These are phyloP conservation scores for Gallinago solitaria DNA, from an alignment of 2,797 vertebrate species.

Conservation along the genomic window DNA sequence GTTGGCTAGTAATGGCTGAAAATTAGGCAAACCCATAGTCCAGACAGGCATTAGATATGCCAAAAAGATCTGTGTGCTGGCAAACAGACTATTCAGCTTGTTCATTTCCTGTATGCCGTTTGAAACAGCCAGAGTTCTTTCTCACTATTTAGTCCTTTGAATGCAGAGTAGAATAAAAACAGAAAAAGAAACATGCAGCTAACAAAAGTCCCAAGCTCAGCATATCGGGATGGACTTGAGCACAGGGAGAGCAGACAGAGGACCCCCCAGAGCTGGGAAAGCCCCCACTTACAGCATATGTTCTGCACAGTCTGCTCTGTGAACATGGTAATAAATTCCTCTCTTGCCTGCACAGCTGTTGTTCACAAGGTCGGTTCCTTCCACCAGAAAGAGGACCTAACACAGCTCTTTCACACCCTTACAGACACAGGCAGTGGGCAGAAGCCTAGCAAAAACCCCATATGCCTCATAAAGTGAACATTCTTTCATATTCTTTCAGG, in stretches of 20 bases:
- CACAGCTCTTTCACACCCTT: neutral
- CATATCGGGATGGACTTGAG: neutral
- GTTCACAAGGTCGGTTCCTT: neutral
- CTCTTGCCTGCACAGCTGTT: neutral
- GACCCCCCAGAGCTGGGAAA: slow-evolving; percentile 8
- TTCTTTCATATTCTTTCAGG: neutral
- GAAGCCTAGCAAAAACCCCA: neutral
- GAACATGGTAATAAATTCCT: neutral
- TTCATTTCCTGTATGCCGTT: neutral
- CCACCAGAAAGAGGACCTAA: neutral
- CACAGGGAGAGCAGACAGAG: neutral
- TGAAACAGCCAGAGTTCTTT: slow-evolving; percentile 30
- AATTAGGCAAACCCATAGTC: neutral
- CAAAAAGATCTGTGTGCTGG: neutral
- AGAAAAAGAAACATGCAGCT: slow-evolving; percentile 12
- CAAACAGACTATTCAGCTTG: neutral
- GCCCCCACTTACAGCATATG: neutral
- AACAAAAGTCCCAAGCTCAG: slow-evolving; percentile 23
- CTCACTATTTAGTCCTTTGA: slow-evolving; percentile 30
- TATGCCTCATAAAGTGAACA: neutral
- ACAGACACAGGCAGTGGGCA: neutral
- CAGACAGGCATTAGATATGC: neutral
- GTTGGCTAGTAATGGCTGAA: slow-evolving; percentile 30
- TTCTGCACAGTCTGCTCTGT: neutral
- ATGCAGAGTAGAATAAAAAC: slow-evolving; percentile 45